These are phyloP conservation scores for Lasioglossum vierecki DNA, from an alignment of 2,888 invertebrate genomes.

Conservation along the genomic window DNA sequence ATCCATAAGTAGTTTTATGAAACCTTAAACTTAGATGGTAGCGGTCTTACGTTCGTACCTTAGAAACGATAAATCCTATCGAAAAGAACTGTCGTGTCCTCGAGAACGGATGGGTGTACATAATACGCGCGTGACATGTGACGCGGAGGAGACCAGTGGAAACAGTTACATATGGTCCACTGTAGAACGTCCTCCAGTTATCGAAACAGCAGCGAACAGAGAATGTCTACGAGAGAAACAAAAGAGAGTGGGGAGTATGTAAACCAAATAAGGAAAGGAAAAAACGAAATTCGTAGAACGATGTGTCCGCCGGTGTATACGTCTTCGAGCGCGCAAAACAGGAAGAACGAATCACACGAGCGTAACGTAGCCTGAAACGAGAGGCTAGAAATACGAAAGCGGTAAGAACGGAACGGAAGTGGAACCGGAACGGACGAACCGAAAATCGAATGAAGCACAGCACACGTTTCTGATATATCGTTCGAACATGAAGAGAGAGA, in stretches of 20 bases:
- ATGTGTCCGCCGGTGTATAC: background rate
- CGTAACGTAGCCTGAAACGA: background rate
- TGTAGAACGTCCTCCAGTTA: background rate
- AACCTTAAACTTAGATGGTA: slow-evolving; percentile 70
- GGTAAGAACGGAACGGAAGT: background rate
- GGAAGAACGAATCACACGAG: background rate
- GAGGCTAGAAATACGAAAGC: background rate
- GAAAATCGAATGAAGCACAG: background rate
- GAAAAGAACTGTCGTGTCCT: slow-evolving; percentile 32
- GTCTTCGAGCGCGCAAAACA: background rate
- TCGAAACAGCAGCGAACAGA: background rate
- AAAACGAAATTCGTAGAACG: background rate
- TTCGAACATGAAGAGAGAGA: slow-evolving; percentile 13
- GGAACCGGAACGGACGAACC: background rate
- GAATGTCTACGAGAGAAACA: background rate
- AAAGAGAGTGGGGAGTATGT: background rate
- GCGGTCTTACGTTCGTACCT: slow-evolving; percentile 53
- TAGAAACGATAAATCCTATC: slow-evolving; percentile 55
- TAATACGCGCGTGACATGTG: slow-evolving; percentile 8
- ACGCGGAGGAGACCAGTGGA: slow-evolving; percentile 1
- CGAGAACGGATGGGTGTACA: slow-evolving; percentile 20
- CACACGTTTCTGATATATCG: slow-evolving; percentile 3
- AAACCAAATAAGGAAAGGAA: background rate
- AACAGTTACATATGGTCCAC: background rate
- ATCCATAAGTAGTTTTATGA: slow-evolving; percentile 72